Conservation (phyloP, 2,888 invertebrate genomes). For the Amphimallon solstitiale region DNA sequence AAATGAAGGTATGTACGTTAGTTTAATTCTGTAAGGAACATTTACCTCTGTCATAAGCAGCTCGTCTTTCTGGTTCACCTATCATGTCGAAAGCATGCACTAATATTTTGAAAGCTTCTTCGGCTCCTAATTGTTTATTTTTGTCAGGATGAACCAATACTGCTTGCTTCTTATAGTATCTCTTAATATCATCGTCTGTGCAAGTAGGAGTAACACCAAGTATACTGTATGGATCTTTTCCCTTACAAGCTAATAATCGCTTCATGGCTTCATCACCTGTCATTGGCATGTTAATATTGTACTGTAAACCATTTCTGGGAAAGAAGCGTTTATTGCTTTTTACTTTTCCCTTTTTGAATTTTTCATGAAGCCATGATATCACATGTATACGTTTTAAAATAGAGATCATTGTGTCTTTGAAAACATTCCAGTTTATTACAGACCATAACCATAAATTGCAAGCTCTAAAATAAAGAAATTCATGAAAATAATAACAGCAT, state of each 20-base stretch:
- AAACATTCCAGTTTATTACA: slow-evolving; percentile 52
- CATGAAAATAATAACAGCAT: slow-evolving; percentile 13
- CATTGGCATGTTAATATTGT: slow-evolving; percentile 84
- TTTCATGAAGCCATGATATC: slow-evolving; percentile 58
- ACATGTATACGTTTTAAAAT: slow-evolving; percentile 55
- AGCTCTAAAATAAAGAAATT: slow-evolving; percentile 50
- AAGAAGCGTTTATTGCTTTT: slow-evolving; percentile 62
- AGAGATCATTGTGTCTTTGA: slow-evolving; percentile 51
- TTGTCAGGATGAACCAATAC: slow-evolving; percentile 96
- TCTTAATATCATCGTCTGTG: slow-evolving; percentile 92
- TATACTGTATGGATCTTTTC: slow-evolving; percentile 91
- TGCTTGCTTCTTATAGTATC: slow-evolving; percentile 93
- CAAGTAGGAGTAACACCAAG: slow-evolving; percentile 83
- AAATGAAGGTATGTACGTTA: not conserved
- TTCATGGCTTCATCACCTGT: slow-evolving; percentile 97
- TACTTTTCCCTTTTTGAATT: slow-evolving; percentile 60
- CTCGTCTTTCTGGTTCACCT: slow-evolving; percentile 80
- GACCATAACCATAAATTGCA: slow-evolving; percentile 56
- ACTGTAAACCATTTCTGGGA: slow-evolving; percentile 68
- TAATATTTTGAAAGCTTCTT: slow-evolving; percentile 95
- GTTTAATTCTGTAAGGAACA: slow-evolving; percentile 1
- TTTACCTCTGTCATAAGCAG: slow-evolving; percentile 61
- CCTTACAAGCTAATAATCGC: slow-evolving; percentile 89
- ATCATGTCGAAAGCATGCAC: slow-evolving; percentile 96
- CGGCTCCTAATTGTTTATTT: slow-evolving; percentile 93